Conservation (phyloP, 1,140 invertebrate species). For the Bombus confusus region DNA sequence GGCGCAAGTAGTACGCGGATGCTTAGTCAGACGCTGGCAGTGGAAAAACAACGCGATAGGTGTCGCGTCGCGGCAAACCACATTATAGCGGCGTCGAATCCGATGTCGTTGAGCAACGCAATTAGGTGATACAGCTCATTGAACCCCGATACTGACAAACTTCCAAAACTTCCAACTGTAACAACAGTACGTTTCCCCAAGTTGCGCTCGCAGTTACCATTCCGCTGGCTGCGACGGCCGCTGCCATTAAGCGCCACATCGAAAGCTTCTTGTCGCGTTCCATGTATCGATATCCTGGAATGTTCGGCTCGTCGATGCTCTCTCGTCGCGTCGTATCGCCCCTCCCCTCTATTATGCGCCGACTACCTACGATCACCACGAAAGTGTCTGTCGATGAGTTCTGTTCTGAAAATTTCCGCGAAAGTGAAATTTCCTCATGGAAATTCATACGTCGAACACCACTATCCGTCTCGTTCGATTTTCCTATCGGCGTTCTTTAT, state of each 20-base stretch:
- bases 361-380: background rate
- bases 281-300: background rate
- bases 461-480: background rate
- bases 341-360: background rate
- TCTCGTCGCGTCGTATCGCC: background rate
- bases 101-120: constrained; percentile 35
- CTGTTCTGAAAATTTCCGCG: background rate
- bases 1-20: background rate
- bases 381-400: background rate
- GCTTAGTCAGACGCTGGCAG: background rate
- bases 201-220: constrained; percentile 37
- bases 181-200: constrained; percentile 34
- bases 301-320: constrained; percentile 10
- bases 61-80: constrained; percentile 10
- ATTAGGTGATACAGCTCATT: constrained; percentile 53
- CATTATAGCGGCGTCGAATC: constrained; percentile 23
- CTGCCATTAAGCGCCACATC: constrained; percentile 44
- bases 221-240: background rate
- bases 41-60: background rate
- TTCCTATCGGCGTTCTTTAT: background rate
- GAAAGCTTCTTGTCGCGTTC: constrained; percentile 30
- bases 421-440: background rate
- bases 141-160: constrained; percentile 42
- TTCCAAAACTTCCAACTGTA: constrained; percentile 27
- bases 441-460: background rate